Conservation (phyloP, 2,113 vertebrate species). For the Epinephelus cyanopodus region DNA sequence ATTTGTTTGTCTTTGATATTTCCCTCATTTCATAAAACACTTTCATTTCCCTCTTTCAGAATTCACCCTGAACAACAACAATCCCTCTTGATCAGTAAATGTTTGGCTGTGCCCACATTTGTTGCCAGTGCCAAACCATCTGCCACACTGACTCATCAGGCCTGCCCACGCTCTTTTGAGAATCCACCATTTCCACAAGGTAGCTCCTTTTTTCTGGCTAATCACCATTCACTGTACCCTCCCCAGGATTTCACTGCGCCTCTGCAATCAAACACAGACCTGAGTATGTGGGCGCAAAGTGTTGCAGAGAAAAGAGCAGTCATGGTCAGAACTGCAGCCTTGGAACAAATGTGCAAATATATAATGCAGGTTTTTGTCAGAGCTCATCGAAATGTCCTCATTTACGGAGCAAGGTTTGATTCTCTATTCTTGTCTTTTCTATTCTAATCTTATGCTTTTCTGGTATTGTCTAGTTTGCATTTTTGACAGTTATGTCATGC, state of each 20-base stretch:
- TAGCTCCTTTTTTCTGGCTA: conserved; percentile 53
- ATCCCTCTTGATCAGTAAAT: conserved; percentile 39
- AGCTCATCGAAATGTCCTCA: neutral
- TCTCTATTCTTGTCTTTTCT: conserved; percentile 2
- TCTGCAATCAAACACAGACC: conserved; percentile 42
- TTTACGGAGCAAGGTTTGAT: neutral
- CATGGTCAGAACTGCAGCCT: conserved; percentile 14
- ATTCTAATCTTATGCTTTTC: neutral
- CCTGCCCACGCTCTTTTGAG: conserved; percentile 58
- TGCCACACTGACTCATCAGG: conserved; percentile 74
- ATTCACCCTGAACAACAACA: conserved; percentile 21
- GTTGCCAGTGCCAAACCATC: conserved; percentile 71
- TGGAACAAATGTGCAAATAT: neutral
- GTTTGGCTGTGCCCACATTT: conserved; percentile 61
- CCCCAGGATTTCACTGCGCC: conserved; percentile 22
- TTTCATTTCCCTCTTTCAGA: conserved; percentile 8
- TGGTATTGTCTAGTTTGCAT: conserved; percentile 3
- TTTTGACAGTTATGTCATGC: conserved; percentile 22
- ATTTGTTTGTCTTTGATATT: neutral
- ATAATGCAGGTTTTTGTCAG: conserved; percentile 3
- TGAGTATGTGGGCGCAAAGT: conserved; percentile 36
- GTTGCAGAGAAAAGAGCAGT: conserved; percentile 48
- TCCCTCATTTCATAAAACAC: neutral
- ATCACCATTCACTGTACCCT: conserved; percentile 38
- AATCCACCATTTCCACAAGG: conserved; percentile 61